Evolutionary conservation across 1,140 invertebrate genomes (phyloP).

Genomic region (Ceratoteleas bidentatus): DNA sequence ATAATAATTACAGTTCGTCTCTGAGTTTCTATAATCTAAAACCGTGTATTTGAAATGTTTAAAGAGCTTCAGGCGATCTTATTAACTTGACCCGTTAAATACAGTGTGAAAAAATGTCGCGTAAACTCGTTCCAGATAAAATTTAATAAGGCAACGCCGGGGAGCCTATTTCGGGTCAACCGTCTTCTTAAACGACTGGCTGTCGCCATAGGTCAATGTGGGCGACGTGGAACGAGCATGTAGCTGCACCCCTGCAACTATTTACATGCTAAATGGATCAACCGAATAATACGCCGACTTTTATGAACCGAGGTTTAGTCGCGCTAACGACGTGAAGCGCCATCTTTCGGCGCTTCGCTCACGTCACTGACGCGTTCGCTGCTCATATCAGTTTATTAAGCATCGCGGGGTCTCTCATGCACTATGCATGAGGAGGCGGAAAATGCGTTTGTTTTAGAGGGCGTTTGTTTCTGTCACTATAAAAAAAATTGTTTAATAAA

Average conservation of each 20-base stretch:
- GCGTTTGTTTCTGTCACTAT: too few species aligned
- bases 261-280: slow-evolving; percentile 37
- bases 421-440: slow-evolving; percentile 51
- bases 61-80: too few species aligned
- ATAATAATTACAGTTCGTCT: too few species aligned
- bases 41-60: too few species aligned
- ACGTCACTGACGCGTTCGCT: slow-evolving; percentile 41
- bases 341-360: slow-evolving; percentile 24
- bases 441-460: too few species aligned
- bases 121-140: too few species aligned
- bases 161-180: too few species aligned
- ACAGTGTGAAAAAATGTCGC: too few species aligned
- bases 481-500: too few species aligned
- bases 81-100: too few species aligned
- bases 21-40: too few species aligned
- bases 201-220: slow-evolving; percentile 24
- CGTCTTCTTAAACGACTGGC: neutral
- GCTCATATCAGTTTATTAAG: slow-evolving; percentile 59
- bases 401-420: slow-evolving; percentile 56
- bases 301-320: slow-evolving; percentile 29
- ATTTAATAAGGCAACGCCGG: too few species aligned
- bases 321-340: slow-evolving; percentile 28
- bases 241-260: slow-evolving; percentile 24
- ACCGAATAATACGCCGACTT: slow-evolving; percentile 39
- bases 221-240: neutral